These are phyloP conservation scores for Apodemia zela DNA, from an alignment of 2,888 invertebrate species.

Conservation along the genomic window DNA sequence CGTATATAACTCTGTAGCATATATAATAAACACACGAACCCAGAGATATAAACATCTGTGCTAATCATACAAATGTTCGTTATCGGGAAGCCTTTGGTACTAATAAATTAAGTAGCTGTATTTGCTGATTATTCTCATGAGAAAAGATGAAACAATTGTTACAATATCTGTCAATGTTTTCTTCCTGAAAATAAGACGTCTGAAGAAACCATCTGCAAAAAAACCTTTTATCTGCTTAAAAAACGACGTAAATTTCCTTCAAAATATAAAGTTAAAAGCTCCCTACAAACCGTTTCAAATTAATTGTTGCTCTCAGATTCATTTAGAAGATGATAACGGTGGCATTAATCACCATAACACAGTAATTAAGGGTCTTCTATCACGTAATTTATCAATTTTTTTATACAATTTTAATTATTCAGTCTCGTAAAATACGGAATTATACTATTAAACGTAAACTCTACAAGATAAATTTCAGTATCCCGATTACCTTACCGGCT, in stretches of 20 bases:
- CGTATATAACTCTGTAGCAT: too few species aligned
- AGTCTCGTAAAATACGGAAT: too few species aligned
- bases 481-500: too few species aligned
- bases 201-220: neutral
- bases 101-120: too few species aligned
- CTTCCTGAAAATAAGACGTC: neutral
- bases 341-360: constrained; percentile 28
- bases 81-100: too few species aligned
- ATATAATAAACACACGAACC: too few species aligned
- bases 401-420: neutral
- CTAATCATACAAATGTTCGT: too few species aligned
- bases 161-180: neutral
- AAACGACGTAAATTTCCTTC: constrained; percentile 7
- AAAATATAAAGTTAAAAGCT: constrained; percentile 14
- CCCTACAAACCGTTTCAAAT: constrained; percentile 29
- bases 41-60: too few species aligned
- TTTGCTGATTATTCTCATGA: too few species aligned
- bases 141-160: neutral
- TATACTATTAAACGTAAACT: too few species aligned
- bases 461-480: too few species aligned
- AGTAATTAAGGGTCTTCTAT: constrained; percentile 33
- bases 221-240: constrained; percentile 14
- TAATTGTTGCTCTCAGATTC: constrained; percentile 36
- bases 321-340: constrained; percentile 32
- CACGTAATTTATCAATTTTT: constrained; percentile 37